Percentiles rank a stretch among this genome's conserved stretches.
Conservation (phyloP, 2,888 invertebrate species). For the Diaprepes abbreviatus region DNA sequence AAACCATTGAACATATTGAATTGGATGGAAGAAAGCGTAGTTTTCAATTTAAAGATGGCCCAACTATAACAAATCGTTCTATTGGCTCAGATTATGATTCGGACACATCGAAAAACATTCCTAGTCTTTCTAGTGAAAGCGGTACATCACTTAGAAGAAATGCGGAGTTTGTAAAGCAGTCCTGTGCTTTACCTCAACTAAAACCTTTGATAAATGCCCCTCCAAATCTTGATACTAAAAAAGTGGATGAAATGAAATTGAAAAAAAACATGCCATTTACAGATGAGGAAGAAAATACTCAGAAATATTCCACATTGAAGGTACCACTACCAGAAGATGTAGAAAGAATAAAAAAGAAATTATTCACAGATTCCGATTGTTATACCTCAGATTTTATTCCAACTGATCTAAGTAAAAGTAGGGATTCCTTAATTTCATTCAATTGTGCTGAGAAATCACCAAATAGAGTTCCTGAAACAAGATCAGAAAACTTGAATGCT, state of each 20-base stretch:
- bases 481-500: neutral
- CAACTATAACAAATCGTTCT: constrained; percentile 26
- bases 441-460: constrained; percentile 36
- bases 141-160: constrained; percentile 52
- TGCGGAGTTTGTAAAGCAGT: constrained; percentile 43
- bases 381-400: constrained; percentile 25
- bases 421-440: constrained; percentile 23
- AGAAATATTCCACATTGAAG: neutral
- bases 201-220: constrained; percentile 20
- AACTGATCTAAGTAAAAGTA: constrained; percentile 23
- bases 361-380: constrained; percentile 6
- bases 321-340: neutral
- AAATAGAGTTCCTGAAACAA: constrained; percentile 11
- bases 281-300: neutral
- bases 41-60: constrained; percentile 22
- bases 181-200: constrained; percentile 9
- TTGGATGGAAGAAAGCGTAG: constrained; percentile 34
- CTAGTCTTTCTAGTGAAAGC: constrained; percentile 65
- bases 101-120: constrained; percentile 67
- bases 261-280: neutral
- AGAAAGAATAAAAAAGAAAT: constrained; percentile 11
- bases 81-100: constrained; percentile 60
- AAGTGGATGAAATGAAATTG: constrained; percentile 6
- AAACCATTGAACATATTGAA: constrained; percentile 58
- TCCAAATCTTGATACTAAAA: constrained; percentile 22